These are phyloP conservation scores for Anastatus disparis DNA, from an alignment of 1,140 invertebrate species.

Conservation along the genomic window DNA sequence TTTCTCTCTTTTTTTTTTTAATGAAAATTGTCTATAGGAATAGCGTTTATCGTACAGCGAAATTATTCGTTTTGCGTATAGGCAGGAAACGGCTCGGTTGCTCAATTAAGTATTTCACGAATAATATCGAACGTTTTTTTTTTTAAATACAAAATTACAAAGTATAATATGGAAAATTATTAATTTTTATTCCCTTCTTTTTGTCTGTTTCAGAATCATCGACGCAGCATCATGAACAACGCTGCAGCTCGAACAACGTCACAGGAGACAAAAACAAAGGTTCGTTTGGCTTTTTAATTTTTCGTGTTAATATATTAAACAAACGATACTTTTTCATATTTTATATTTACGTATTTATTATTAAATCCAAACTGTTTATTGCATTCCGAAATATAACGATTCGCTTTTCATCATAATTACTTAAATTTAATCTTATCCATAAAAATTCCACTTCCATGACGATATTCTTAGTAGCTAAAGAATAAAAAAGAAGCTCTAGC, in stretches of 20 bases:
- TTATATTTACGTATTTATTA: too few relatives aligned
- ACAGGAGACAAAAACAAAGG: constrained; percentile 16
- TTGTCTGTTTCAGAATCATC: constrained; percentile 10
- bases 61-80: background rate
- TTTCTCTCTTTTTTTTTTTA: background rate
- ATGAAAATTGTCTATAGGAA: too few relatives aligned
- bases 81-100: background rate
- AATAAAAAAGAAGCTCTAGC: too few relatives aligned
- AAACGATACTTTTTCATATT: too few relatives aligned
- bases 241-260: too few relatives aligned
- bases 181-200: background rate
- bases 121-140: background rate
- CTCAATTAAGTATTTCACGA: background rate
- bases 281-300: too few relatives aligned
- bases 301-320: too few relatives aligned
- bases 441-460: constrained; percentile 18
- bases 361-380: too few relatives aligned
- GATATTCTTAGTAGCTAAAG: constrained; percentile 6
- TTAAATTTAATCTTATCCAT: constrained; percentile 11
- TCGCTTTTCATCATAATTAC: too few relatives aligned
- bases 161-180: background rate
- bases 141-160: background rate
- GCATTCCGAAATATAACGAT: too few relatives aligned
- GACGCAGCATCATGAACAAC: background rate
- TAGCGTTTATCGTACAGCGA: too few relatives aligned